Percentiles rank a stretch among this genome's conserved stretches.
Conservation (phyloP, 2,113 vertebrate genomes). For the Lepisosteus oculatus region DNA sequence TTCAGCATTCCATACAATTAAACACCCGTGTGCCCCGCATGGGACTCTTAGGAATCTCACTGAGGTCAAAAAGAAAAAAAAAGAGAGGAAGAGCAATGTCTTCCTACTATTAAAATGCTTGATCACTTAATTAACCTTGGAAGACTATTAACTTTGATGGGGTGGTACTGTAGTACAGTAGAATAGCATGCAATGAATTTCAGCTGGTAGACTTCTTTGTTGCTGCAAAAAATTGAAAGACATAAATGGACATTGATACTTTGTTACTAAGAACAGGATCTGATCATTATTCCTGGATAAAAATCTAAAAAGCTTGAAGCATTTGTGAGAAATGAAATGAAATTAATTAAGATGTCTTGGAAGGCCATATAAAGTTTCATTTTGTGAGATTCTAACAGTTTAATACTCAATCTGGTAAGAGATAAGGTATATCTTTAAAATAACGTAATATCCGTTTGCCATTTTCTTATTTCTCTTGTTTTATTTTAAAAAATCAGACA, state of each 20-base stretch:
- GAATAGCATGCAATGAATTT: slow-evolving; percentile 59
- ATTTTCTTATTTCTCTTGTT: no score
- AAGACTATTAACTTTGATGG: slow-evolving; percentile 58
- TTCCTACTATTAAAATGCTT: slow-evolving; percentile 70
- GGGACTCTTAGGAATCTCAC: slow-evolving; percentile 16
- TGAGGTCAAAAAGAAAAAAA: slow-evolving; percentile 14
- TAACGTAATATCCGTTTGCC: no score
- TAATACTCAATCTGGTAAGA: no score
- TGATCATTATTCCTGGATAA: slow-evolving; percentile 36
- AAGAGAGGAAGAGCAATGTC: slow-evolving; percentile 42
- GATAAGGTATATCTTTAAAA: no score
- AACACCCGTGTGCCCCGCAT: slow-evolving; percentile 30
- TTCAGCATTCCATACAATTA: slow-evolving; percentile 43
- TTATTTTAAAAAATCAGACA: no score
- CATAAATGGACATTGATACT: slow-evolving; percentile 19
- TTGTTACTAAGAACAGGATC: slow-evolving; percentile 34
- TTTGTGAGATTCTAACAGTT: no score
- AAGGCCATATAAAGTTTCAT: no score
- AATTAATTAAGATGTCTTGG: no score
- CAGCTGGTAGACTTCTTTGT: slow-evolving; percentile 44
- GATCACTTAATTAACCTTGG: slow-evolving; percentile 78
- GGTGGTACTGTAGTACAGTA: slow-evolving; percentile 35
- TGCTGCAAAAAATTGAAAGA: slow-evolving; percentile 35
- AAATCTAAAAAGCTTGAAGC: no score
- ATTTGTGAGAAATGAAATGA: no score